Evolutionary conservation across 92 coral and sea anemone species (phyloP).

Genomic region (Diadumene lineata): DNA sequence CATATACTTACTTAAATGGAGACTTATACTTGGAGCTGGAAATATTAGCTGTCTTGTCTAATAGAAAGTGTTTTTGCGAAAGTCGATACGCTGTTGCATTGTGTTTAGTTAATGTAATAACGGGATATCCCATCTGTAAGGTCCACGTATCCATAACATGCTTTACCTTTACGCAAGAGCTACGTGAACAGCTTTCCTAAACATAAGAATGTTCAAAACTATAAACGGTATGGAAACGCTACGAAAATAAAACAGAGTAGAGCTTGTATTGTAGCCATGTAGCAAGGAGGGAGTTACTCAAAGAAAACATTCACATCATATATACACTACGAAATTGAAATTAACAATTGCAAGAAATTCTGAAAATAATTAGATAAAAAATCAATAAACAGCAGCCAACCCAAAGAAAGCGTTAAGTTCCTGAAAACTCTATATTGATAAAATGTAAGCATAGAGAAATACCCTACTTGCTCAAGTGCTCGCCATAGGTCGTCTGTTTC

Average conservation of each 20-base stretch:
- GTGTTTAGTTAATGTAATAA: constrained; percentile 48
- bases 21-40: constrained; percentile 33
- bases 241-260: too few species aligned
- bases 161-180: constrained; percentile 38
- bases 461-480: constrained; percentile 63
- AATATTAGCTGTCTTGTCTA: constrained; percentile 34
- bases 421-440: too few species aligned
- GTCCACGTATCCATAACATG: constrained; percentile 91
- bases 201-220: background rate
- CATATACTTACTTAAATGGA: constrained; percentile 28
- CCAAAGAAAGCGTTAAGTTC: too few species aligned
- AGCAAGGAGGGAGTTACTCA: too few species aligned
- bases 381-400: too few species aligned
- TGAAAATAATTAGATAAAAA: too few species aligned
- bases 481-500: constrained; percentile 82
- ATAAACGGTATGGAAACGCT: background rate
- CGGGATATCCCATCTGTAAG: constrained; percentile 97
- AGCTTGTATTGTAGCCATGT: too few species aligned
- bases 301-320: too few species aligned
- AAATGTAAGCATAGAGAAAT: background rate
- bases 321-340: too few species aligned
- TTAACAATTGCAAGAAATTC: too few species aligned
- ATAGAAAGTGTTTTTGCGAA: constrained; percentile 54
- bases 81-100: constrained; percentile 18
- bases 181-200: constrained; percentile 22